Evolutionary conservation across 2,888 invertebrate genomes (phyloP).

Genomic region (Xestia ashworthii): DNA sequence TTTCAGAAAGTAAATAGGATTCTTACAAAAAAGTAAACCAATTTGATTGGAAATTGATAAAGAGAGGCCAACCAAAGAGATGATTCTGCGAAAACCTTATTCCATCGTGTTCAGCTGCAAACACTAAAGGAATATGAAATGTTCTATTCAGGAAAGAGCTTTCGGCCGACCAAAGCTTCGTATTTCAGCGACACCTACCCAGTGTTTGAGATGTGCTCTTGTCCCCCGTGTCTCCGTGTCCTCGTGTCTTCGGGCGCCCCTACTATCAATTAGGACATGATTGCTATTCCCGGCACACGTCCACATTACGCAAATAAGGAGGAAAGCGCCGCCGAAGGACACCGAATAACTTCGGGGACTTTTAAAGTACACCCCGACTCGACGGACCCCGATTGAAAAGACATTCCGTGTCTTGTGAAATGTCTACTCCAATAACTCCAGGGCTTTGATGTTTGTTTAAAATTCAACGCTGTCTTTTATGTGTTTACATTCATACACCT

Average conservation of each 20-base stretch:
- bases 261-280: conserved; percentile 62
- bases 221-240: conserved; percentile 14
- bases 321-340: conserved; percentile 59
- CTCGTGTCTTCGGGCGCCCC: conserved; percentile 23
- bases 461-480: conserved; percentile 41
- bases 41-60: conserved; percentile 49
- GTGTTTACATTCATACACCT: conserved; percentile 32
- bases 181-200: conserved; percentile 6
- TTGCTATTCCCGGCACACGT: conserved; percentile 66
- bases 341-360: conserved; percentile 60
- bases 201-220: conserved; percentile 30
- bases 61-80: conserved; percentile 14
- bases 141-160: not conserved
- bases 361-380: conserved; percentile 52
- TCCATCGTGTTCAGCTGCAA: not conserved
- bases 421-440: conserved; percentile 34
- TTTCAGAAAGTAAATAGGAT: conserved; percentile 32
- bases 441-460: conserved; percentile 54
- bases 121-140: not conserved
- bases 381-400: conserved; percentile 59
- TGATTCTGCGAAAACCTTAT: conserved; percentile 3
- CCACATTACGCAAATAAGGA: conserved; percentile 68
- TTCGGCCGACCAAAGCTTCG: not conserved
- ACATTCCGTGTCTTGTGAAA: conserved; percentile 59
- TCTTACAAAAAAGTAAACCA: conserved; percentile 32